Evolutionary conservation across 1,140 invertebrate genomes (phyloP), one percentile per base, ranked within the genome.

Genomic region (Heliconius congener): DNA sequence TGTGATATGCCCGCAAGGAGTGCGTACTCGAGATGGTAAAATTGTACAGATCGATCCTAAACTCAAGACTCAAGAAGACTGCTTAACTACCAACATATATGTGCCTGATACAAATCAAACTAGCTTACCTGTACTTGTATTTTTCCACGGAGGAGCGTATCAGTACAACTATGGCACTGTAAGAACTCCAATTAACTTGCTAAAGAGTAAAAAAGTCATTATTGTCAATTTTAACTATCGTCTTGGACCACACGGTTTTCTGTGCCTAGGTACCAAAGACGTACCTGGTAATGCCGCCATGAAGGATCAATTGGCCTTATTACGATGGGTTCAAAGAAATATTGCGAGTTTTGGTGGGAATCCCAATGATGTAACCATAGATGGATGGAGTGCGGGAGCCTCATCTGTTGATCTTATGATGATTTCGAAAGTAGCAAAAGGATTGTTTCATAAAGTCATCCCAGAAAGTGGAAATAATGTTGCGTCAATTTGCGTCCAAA

Each of bases 221-320:
- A 76, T 46, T 37, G 34, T 37, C 6, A 37, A 37, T 37, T 37
- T 37, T 37, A 37, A 37, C 34, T 37, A 37, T 37, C 34, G 34
- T 37, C 34, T 37, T 37, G 34, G 34, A 37, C 34, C 34, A 37
- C 34, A 37, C 5, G 34, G 75, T 8, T 50, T 76, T 27, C 75
- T 76, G 8, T 76, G 75, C n/a, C 39, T 76, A 3, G 90, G 88
- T 0, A 91, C 87, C 52, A 73, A 88, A 77, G 84, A 89, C 71
- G 77, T 79, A n/a, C 90, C 89, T 16, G 90, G 90, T 1, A 91
- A 91, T 74, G 87, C 89, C 34, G 90, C 88, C 9, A 86, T 89
- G 86, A 92, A 92, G 79, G 90, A 91, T 72, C 87, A 90, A 73
- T 81, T 91, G 1, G 87, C 85, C 9, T 42, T 86, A 23, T 60